Conservation (phyloP, 1,140 invertebrate genomes). For the Euwallacea similis region DNA sequence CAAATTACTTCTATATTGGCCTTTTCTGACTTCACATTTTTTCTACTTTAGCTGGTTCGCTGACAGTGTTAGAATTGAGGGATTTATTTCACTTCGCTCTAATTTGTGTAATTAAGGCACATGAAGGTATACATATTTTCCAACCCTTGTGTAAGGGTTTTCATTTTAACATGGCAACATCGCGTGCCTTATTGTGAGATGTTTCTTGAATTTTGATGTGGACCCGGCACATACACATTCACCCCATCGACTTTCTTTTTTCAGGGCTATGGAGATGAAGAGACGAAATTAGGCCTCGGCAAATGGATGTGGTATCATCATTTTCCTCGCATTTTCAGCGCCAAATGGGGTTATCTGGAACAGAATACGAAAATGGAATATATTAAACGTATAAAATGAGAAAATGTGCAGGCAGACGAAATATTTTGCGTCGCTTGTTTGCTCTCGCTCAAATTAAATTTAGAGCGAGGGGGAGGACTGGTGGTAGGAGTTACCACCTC, state of each 20-base stretch:
- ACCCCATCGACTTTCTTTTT: conserved; percentile 28
- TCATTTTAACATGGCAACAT: background rate
- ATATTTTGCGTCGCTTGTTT: conserved; percentile 27
- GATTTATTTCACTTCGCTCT: no score
- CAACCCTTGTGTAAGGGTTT: no score
- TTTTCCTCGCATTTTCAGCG: conserved; percentile 36
- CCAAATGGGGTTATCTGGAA: conserved; percentile 32
- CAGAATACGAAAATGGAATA: conserved; percentile 39
- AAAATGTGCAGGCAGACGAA: conserved; percentile 19
- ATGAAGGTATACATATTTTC: no score
- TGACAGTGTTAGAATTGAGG: no score
- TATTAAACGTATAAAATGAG: conserved; percentile 38
- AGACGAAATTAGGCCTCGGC: conserved; percentile 38
- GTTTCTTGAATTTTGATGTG: conserved; percentile 38
- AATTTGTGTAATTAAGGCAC: no score
- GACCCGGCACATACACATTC: conserved; percentile 27
- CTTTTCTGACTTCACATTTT: no score
- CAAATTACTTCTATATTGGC: no score
- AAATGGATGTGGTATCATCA: conserved; percentile 39
- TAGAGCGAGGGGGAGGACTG: background rate
- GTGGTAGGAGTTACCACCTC: background rate
- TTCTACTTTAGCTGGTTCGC: no score
- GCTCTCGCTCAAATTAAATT: conserved; percentile 23
- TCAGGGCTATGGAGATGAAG: conserved; percentile 22
- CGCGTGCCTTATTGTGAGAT: conserved; percentile 19